phyloP scores from a whole-genome alignment of 2,888 invertebrate genomes.

The Platerodrilus igneus region DNA sequence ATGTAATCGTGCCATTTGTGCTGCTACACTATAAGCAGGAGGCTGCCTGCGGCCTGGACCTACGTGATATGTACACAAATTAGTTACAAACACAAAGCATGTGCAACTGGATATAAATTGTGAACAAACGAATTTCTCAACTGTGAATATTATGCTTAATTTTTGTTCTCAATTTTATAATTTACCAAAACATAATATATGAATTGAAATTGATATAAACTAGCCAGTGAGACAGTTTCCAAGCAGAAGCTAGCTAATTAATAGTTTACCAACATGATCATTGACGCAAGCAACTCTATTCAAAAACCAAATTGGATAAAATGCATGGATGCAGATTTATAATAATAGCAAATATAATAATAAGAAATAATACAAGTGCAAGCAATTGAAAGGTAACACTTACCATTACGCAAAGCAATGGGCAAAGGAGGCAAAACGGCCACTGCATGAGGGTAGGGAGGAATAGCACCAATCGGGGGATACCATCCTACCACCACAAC shows the following conservation, averaged over 20 bases:
- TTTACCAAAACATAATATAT: too few relatives aligned
- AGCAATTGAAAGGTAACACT: constrained; percentile 29
- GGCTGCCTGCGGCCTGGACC: constrained; percentile 58
- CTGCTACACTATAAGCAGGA: constrained; percentile 79
- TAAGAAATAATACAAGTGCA: constrained; percentile 10
- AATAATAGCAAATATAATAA: constrained; percentile 9
- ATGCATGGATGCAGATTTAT: constrained; percentile 1
- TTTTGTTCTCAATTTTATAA: too few relatives aligned
- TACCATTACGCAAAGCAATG: constrained; percentile 48
- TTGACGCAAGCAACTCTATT: background rate
- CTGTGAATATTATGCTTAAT: too few relatives aligned
- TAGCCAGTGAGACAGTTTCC: too few relatives aligned
- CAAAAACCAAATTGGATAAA: constrained; percentile 2
- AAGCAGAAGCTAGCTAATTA: too few relatives aligned
- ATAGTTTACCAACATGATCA: too few relatives aligned
- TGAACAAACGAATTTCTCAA: too few relatives aligned
- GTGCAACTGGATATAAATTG: too few relatives aligned
- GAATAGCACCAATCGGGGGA: constrained; percentile 45
- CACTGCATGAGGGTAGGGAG: constrained; percentile 56
- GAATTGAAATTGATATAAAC: too few relatives aligned
- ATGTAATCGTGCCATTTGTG: constrained; percentile 80
- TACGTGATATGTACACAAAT: constrained; percentile 27
- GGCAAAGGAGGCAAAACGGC: constrained; percentile 59
- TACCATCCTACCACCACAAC: constrained; percentile 46
- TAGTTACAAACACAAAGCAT: too few relatives aligned